phyloP scores from a whole-genome alignment of 2,113 vertebrate species.

The Oryzias melastigma region DNA sequence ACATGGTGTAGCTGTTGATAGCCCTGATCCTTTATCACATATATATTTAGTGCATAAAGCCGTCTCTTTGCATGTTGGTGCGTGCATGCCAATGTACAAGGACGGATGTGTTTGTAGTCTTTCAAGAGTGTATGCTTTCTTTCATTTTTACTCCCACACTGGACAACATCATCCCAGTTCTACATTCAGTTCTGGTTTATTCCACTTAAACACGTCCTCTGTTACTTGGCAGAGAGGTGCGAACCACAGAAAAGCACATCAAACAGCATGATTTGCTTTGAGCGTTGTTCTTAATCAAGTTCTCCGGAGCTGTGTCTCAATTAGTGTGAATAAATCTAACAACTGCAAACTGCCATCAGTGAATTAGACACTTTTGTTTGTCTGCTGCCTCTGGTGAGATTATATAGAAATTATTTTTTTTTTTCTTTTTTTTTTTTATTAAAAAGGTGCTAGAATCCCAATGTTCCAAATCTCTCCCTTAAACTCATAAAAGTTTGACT shows the following conservation, averaged over 20 bases:
- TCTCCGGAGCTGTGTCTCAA: neutral
- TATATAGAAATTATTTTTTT: neutral
- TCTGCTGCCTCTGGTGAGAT: neutral
- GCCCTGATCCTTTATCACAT: too few relatives aligned
- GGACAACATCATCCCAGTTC: neutral
- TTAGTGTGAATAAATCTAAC: neutral
- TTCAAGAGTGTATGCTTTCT: neutral
- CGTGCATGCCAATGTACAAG: neutral
- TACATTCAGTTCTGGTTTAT: slow-evolving; percentile 2
- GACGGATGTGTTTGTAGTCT: neutral
- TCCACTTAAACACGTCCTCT: neutral
- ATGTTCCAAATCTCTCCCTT: too few relatives aligned
- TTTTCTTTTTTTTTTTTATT: too few relatives aligned
- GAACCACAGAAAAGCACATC: neutral
- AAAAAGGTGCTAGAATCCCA: neutral
- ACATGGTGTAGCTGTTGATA: too few relatives aligned
- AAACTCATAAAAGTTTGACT: too few relatives aligned
- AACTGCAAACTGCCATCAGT: neutral
- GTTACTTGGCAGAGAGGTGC: neutral
- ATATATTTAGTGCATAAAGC: neutral
- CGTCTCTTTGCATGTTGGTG: slow-evolving; percentile 3
- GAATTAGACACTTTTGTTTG: neutral
- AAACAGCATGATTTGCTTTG: neutral
- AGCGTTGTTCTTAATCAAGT: neutral
- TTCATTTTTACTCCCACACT: neutral